Base-by-base conservation (phyloP, 2,797 vertebrate genomes). In the Aselliscus stoliczkanus region DNA sequence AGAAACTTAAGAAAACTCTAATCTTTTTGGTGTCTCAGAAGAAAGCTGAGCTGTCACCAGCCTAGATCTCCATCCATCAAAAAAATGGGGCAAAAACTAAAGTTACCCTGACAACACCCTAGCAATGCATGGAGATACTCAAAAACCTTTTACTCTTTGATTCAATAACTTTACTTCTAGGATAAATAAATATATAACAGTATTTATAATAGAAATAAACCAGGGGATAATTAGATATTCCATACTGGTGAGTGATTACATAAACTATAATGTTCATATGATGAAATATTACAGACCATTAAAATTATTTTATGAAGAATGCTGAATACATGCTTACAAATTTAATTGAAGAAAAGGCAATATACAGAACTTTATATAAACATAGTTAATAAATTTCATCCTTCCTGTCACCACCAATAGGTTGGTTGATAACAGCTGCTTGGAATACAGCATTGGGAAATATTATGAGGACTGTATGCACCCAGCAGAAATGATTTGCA, bases 271-370 rank as follows among this genome's bases (percentile, higher is more conserved):
- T 44, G 11, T 86, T 93, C n/a, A 21, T 34, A 25, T 25, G 52
- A 56, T 27, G 50, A 47, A 39, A 25, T 73, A 69, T 67, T 70
- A 73, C 0, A 70, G 47, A 72, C 10, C 50, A 72, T 93, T 65
- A 93, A 54, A 58, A 58, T 88, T 60, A 29, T 93, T 92, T 89
- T n/a, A 85, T 76, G 73, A 89, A 77, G n/a, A 72, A 42, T 81
- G 54, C 65, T 76, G 65, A 80, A 14, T 56, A 39, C 9, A 31
- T 37, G 64, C n/a, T 67, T 29, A 93, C 1, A 88, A 77, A 92
- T 95, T 70, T 88, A 77, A 85, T 67, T 67, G 62, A 81, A 91
- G n/a, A 52, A 82, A 64, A 75, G 73, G 47, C 20, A 80, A 52
- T 44, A 27, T 75, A 44, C 17, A 65, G 52, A 84, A 69, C 18